Percentiles rank a stretch among this genome's conserved stretches.
Evolutionary conservation across 2,888 invertebrate species (phyloP).

Genomic region (Dinocampus coccinellae): DNA sequence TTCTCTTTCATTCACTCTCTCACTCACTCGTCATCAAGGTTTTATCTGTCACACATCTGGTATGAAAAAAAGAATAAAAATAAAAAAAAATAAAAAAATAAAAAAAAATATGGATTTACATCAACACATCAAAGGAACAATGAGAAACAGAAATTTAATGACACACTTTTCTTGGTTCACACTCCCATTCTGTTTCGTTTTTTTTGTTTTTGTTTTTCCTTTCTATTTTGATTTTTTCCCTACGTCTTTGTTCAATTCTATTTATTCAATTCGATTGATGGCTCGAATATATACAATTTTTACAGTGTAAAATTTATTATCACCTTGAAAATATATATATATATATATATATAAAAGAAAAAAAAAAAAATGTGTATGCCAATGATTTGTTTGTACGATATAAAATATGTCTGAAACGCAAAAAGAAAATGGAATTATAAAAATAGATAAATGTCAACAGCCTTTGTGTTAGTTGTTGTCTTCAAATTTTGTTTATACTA

Average conservation of each 20-base stretch:
- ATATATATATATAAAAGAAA: too few relatives aligned
- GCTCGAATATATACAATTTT: neutral
- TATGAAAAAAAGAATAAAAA: too few relatives aligned
- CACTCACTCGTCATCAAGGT: neutral
- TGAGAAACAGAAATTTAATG: slow-evolving; percentile 3
- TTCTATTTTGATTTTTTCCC: neutral
- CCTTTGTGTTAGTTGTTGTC: slow-evolving; percentile 4
- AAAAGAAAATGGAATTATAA: slow-evolving; percentile 1
- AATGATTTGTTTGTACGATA: neutral
- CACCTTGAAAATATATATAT: neutral
- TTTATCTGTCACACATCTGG: slow-evolving; percentile 27
- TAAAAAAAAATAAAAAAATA: too few relatives aligned
- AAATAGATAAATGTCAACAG: slow-evolving; percentile 26
- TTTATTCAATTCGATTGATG: neutral
- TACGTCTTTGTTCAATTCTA: neutral
- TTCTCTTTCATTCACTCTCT: too few relatives aligned
- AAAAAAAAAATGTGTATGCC: neutral
- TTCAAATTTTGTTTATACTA: too few relatives aligned
- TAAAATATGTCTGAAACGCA: neutral
- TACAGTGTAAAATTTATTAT: neutral
- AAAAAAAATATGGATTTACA: neutral
- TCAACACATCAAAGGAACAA: slow-evolving; percentile 6
- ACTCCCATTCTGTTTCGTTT: neutral
- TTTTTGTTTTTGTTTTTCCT: neutral
- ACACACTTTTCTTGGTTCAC: too few relatives aligned